Conservation (phyloP, 2,888 invertebrate species). For the Orthonevra nobilis region DNA sequence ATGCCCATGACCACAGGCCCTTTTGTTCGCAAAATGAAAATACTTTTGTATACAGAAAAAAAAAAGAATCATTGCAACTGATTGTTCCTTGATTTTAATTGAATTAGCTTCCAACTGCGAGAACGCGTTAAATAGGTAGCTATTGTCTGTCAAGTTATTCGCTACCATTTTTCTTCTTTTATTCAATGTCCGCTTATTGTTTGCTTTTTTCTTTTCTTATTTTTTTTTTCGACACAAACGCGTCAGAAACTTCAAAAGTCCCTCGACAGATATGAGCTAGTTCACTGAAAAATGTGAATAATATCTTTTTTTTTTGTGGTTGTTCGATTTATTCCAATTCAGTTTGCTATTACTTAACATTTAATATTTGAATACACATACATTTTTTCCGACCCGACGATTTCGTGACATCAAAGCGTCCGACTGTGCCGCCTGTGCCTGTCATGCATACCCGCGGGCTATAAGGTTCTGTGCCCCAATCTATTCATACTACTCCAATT, state of each 20-base stretch:
- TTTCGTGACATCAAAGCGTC: slow-evolving; percentile 58
- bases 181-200: slow-evolving; percentile 29
- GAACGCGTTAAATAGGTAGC: slow-evolving; percentile 55
- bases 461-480: slow-evolving; percentile 34
- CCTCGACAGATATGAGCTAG: slow-evolving; percentile 7
- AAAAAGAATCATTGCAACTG: slow-evolving; percentile 34
- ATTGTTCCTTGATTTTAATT: slow-evolving; percentile 30
- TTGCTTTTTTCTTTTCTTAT: slow-evolving; percentile 9
- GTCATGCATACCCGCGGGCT: slow-evolving; percentile 46
- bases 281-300: slow-evolving; percentile 21
- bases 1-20: background rate
- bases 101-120: slow-evolving; percentile 50
- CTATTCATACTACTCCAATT: slow-evolving; percentile 35
- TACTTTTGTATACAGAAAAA: too few relatives aligned
- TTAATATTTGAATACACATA: slow-evolving; percentile 47
- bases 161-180: slow-evolving; percentile 61
- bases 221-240: slow-evolving; percentile 10
- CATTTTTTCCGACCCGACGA: slow-evolving; percentile 22
- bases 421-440: slow-evolving; percentile 7
- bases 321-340: slow-evolving; percentile 12
- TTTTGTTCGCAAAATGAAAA: background rate
- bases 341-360: slow-evolving; percentile 48
- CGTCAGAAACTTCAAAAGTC: slow-evolving; percentile 25
- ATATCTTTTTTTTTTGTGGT: slow-evolving; percentile 10
- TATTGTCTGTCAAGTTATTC: slow-evolving; percentile 62